These are phyloP conservation scores for Pedicia rivosa DNA, from an alignment of 2,888 invertebrate genomes.

Conservation along the genomic window DNA sequence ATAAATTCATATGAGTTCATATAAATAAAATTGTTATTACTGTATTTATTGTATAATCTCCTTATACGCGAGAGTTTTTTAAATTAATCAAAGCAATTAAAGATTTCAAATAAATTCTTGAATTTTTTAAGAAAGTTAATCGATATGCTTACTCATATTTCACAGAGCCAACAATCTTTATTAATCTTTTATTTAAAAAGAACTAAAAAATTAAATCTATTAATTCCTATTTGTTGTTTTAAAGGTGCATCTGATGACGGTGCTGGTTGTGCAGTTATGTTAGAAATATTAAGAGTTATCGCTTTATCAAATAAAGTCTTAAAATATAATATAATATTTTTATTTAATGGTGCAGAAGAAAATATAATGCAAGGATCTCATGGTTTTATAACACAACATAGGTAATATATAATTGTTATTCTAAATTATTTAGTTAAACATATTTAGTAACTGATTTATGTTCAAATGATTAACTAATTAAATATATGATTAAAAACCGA, in stretches of 20 bases:
- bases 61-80: too few species aligned
- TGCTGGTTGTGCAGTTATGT: conserved; percentile 45
- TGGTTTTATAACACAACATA: conserved; percentile 52
- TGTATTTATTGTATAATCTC: not conserved
- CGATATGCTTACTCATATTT: too few species aligned
- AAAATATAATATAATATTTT: conserved; percentile 40
- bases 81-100: too few species aligned
- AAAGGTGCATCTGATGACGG: conserved; percentile 47
- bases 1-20: too few species aligned
- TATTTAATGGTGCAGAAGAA: conserved; percentile 55
- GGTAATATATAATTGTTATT: conserved; percentile 17
- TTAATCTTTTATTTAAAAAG: too few species aligned
- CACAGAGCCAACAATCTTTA: too few species aligned
- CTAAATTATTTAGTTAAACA: conserved; percentile 21
- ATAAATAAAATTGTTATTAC: too few species aligned
- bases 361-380: conserved; percentile 51
- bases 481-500: not conserved
- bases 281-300: conserved; percentile 38
- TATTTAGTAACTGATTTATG: not conserved
- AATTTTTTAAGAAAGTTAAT: too few species aligned
- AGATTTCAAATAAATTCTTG: too few species aligned
- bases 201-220: too few species aligned
- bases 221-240: conserved; percentile 1
- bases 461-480: not conserved
- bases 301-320: conserved; percentile 29